These are phyloP conservation scores for Zapornia atra DNA, from an alignment of 2,113 vertebrate genomes.

Conservation along the genomic window DNA sequence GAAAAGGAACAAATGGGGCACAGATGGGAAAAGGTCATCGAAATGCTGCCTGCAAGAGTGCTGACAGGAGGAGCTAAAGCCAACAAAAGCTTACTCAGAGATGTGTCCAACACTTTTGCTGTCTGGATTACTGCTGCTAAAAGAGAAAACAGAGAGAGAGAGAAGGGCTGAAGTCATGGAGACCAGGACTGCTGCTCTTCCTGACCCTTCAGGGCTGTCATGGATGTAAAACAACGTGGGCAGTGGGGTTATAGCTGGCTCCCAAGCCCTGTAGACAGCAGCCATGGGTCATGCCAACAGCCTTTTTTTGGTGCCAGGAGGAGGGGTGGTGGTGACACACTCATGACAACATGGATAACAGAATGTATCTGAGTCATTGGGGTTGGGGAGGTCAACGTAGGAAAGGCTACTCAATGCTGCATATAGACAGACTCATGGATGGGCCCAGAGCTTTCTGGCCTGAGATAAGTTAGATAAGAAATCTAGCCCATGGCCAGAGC, in stretches of 20 bases:
- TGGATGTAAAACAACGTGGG: background rate
- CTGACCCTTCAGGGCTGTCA: background rate
- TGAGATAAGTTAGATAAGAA: background rate
- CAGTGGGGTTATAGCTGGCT: fast-evolving
- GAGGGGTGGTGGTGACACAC: background rate
- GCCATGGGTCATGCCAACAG: background rate
- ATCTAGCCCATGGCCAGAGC: background rate
- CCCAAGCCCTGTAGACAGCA: background rate
- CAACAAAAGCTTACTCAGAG: constrained; percentile 41
- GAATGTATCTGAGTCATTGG: fast-evolving
- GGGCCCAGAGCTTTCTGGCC: background rate
- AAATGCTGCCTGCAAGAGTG: background rate
- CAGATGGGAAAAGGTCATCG: constrained; percentile 30
- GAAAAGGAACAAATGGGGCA: constrained; percentile 21
- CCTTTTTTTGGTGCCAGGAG: background rate
- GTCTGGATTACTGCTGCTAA: background rate
- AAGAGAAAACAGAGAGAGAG: background rate
- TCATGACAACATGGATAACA: background rate
- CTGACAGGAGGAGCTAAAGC: background rate
- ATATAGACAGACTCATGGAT: too few relatives aligned
- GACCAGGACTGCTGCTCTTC: background rate
- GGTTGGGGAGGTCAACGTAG: fast-evolving
- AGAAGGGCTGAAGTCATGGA: background rate
- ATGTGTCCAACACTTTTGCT: background rate
- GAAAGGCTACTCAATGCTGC: background rate